phyloP scores from a whole-genome alignment of 2,113 vertebrate genomes.

The Eolophus roseicapilla region DNA sequence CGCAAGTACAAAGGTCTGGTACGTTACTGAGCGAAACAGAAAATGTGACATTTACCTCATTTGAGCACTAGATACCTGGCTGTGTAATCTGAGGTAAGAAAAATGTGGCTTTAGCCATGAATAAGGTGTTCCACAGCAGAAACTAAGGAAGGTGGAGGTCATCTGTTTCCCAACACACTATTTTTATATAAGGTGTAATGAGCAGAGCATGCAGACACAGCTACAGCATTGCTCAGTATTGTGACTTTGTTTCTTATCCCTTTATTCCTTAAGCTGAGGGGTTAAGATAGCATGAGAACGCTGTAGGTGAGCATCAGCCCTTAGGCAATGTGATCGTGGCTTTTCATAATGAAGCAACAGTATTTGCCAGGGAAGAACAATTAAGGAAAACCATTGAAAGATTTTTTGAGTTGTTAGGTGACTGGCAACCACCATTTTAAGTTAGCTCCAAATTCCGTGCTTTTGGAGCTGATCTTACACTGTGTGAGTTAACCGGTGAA shows the following conservation, averaged over 20 bases:
- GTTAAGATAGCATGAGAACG: background rate
- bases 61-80: background rate
- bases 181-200: background rate
- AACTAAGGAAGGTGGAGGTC: background rate
- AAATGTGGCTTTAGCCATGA: background rate
- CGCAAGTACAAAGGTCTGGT: background rate
- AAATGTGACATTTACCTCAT: background rate
- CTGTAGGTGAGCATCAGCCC: background rate
- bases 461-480: background rate
- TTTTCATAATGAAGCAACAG: background rate
- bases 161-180: accelerated
- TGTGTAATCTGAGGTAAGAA: background rate
- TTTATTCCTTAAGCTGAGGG: background rate
- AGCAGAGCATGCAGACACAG: accelerated
- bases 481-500: background rate
- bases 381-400: background rate
- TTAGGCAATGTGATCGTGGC: accelerated
- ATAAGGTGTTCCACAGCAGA: background rate
- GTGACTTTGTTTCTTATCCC: background rate
- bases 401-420: background rate
- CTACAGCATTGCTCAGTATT: accelerated
- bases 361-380: background rate
- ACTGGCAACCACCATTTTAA: background rate
- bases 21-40: accelerated
- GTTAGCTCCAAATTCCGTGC: background rate